A percentile compares a stretch with the other conserved stretches of the same genome.
Conservation (phyloP, 2,888 invertebrate genomes). For the Parochlus steinenii region DNA sequence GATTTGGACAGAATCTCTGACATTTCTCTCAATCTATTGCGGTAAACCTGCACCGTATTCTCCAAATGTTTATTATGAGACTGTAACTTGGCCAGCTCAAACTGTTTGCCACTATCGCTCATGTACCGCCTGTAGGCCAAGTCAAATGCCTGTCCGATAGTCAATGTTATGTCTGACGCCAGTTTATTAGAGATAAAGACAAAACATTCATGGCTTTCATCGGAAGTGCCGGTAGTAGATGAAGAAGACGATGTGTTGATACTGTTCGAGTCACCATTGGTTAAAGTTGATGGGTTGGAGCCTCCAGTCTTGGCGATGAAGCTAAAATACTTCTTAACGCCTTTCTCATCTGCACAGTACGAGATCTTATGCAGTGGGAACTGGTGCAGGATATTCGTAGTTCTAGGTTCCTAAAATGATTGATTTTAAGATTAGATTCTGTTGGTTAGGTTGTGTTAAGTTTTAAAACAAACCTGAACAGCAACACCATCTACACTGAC, state of each 20-base stretch:
- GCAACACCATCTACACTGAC: slow-evolving; percentile 95
- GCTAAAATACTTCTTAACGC: slow-evolving; percentile 85
- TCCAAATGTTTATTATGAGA: slow-evolving; percentile 78
- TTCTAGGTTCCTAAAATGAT: slow-evolving; percentile 38
- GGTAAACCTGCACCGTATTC: slow-evolving; percentile 67
- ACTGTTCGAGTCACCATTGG: slow-evolving; percentile 13
- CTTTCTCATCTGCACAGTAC: slow-evolving; percentile 97
- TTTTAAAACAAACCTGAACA: slow-evolving; percentile 45
- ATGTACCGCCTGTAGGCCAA: slow-evolving; percentile 89
- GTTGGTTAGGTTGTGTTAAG: background rate
- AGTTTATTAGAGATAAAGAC: slow-evolving; percentile 95
- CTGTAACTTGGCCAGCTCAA: slow-evolving; percentile 76
- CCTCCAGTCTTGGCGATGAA: slow-evolving; percentile 31
- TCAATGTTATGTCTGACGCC: slow-evolving; percentile 93
- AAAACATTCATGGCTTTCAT: slow-evolving; percentile 84
- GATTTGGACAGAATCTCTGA: slow-evolving; percentile 28
- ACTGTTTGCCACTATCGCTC: slow-evolving; percentile 77
- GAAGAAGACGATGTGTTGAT: slow-evolving; percentile 12
- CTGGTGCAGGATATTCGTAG: slow-evolving; percentile 75
- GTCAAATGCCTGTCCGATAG: slow-evolving; percentile 97
- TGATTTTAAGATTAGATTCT: background rate
- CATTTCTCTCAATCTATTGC: slow-evolving; percentile 59
- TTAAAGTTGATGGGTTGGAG: slow-evolving; percentile 12
- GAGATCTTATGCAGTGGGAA: slow-evolving; percentile 95
- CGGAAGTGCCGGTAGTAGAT: slow-evolving; percentile 30